These are phyloP conservation scores for Pygoscelis antarcticus DNA, from an alignment of 2,113 vertebrate genomes.

Conservation along the genomic window DNA sequence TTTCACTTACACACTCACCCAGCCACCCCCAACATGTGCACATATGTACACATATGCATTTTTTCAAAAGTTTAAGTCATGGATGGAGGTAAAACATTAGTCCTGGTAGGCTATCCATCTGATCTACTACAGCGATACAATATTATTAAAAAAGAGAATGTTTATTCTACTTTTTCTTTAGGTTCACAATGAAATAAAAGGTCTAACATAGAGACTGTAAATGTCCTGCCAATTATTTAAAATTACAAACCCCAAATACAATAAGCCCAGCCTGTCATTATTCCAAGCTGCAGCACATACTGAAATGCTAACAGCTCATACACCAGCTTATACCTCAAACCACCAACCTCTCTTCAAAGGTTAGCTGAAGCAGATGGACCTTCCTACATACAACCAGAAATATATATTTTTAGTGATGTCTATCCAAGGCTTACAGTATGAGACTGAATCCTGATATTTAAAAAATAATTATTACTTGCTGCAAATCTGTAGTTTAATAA, in stretches of 20 bases:
- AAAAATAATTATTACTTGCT: background rate
- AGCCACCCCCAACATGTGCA: accelerated
- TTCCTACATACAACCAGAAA: background rate
- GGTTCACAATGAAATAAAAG: background rate
- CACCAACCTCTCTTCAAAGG: background rate
- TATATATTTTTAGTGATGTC: background rate
- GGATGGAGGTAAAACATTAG: background rate
- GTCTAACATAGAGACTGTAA: background rate
- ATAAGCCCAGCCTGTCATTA: background rate
- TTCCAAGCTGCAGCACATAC: background rate
- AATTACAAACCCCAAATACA: background rate
- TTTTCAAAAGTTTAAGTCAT: background rate
- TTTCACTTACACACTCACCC: background rate
- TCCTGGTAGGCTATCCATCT: background rate
- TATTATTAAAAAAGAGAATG: background rate
- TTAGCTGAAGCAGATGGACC: background rate
- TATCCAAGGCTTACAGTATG: background rate
- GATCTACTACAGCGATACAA: background rate
- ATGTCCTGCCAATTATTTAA: background rate
- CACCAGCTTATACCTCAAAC: background rate
- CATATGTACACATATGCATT: accelerated
- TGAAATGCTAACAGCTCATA: background rate
- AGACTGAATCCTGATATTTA: background rate
- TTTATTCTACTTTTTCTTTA: background rate
- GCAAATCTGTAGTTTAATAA: background rate